These are phyloP conservation scores for Pemphigus obesinymphae DNA, from an alignment of 1,140 invertebrate species.

Conservation along the genomic window DNA sequence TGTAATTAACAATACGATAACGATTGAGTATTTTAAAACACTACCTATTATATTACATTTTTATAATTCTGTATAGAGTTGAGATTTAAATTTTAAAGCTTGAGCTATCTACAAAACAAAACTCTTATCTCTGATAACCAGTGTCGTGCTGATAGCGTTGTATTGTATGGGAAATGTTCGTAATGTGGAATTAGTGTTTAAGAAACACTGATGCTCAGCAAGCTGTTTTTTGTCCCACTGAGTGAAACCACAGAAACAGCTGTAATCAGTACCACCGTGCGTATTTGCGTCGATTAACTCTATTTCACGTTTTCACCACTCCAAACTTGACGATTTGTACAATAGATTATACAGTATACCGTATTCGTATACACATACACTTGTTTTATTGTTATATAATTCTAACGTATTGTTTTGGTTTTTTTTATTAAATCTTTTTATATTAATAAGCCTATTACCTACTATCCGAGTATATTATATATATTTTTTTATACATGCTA, in stretches of 20 bases:
- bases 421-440: background rate
- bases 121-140: too few relatives aligned
- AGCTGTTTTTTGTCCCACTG: conserved; percentile 9
- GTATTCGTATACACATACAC: background rate
- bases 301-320: too few relatives aligned
- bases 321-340: background rate
- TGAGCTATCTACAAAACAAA: too few relatives aligned
- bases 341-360: background rate
- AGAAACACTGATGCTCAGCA: background rate
- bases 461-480: background rate
- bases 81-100: too few relatives aligned
- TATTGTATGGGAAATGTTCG: too few relatives aligned
- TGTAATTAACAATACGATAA: too few relatives aligned
- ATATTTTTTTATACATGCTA: background rate
- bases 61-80: too few relatives aligned
- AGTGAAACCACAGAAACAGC: background rate
- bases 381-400: background rate
- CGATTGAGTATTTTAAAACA: too few relatives aligned
- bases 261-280: background rate
- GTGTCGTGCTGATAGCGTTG: background rate
- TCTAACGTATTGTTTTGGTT: background rate
- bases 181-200: too few relatives aligned
- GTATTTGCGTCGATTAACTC: background rate
- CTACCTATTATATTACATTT: too few relatives aligned
- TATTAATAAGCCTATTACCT: conserved; percentile 5